Evolutionary conservation across 2,113 vertebrate genomes (phyloP).

Genomic region (Chionodraco myersi): DNA sequence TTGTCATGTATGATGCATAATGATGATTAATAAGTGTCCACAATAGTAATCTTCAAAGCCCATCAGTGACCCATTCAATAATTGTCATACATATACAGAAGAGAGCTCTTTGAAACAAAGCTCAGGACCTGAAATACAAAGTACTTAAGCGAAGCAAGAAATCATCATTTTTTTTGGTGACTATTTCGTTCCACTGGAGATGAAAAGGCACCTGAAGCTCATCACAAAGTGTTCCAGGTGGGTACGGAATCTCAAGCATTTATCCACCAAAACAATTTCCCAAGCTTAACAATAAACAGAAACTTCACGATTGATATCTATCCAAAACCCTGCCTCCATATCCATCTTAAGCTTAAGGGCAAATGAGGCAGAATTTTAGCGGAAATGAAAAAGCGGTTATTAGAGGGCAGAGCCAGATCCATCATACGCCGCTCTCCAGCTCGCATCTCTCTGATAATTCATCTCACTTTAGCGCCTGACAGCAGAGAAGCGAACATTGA

Average conservation of each 20-base stretch:
- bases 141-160: not conserved
- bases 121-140: not conserved
- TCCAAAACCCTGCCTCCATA: constrained; percentile 37
- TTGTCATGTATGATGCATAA: not conserved
- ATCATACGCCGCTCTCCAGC: constrained; percentile 47
- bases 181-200: not conserved
- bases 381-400: constrained; percentile 71
- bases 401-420: constrained; percentile 59
- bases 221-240: not conserved
- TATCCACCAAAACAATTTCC: constrained; percentile 37
- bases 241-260: constrained; percentile 23
- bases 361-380: constrained; percentile 66
- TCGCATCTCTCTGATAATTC: constrained; percentile 52
- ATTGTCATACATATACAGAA: not conserved
- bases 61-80: not conserved
- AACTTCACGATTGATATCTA: constrained; percentile 38
- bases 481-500: constrained; percentile 56
- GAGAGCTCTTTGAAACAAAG: not conserved
- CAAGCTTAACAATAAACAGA: constrained; percentile 43
- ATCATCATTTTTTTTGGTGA: no score
- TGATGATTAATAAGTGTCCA: not conserved
- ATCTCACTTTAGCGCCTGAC: constrained; percentile 70
- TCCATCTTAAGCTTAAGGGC: constrained; percentile 45
- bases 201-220: constrained; percentile 6
- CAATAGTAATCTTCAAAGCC: not conserved